These are phyloP conservation scores for Hippocampus kuda DNA, from an alignment of 2,797 vertebrate species.

Conservation along the genomic window DNA sequence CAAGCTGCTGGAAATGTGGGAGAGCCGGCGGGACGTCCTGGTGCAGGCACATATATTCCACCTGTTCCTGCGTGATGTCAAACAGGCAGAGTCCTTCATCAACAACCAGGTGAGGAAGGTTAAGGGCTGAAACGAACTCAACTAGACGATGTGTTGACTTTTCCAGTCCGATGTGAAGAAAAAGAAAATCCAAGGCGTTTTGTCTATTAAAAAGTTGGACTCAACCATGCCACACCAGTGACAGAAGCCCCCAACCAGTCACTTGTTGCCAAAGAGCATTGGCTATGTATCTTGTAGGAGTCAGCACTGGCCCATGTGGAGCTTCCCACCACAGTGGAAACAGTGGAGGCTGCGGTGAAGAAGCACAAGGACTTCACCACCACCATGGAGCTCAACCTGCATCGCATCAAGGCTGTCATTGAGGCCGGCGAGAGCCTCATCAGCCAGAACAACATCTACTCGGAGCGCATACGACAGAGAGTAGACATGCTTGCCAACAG, in stretches of 20 bases:
- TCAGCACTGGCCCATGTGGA: constrained; percentile 71
- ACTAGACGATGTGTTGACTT: too few relatives aligned
- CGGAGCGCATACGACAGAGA: constrained; percentile 72
- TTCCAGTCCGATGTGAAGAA: too few relatives aligned
- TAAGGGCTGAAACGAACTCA: too few relatives aligned
- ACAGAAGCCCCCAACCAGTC: not conserved
- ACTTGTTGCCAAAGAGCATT: not conserved
- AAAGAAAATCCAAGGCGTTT: not conserved
- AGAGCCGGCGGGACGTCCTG: constrained; percentile 75
- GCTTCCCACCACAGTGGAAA: constrained; percentile 77
- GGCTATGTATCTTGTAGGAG: constrained; percentile 60
- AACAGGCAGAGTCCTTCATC: constrained; percentile 77
- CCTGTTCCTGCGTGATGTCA: constrained; percentile 82
- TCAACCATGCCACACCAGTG: not conserved
- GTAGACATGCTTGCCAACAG: constrained; percentile 71
- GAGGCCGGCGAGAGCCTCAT: constrained; percentile 82
- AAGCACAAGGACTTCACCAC: constrained; percentile 85
- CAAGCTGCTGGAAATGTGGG: constrained; percentile 89
- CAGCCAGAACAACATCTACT: constrained; percentile 79
- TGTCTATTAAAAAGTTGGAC: not conserved
- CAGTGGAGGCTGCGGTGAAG: constrained; percentile 74
- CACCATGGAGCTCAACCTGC: constrained; percentile 85
- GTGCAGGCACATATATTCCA: constrained; percentile 88
- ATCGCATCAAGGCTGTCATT: constrained; percentile 76
- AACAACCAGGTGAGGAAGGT: constrained; percentile 74